Evolutionary conservation across 2,797 vertebrate genomes (phyloP), one percentile per base, ranked within the genome.

Genomic region (Mormyrops boulengeri): DNA sequence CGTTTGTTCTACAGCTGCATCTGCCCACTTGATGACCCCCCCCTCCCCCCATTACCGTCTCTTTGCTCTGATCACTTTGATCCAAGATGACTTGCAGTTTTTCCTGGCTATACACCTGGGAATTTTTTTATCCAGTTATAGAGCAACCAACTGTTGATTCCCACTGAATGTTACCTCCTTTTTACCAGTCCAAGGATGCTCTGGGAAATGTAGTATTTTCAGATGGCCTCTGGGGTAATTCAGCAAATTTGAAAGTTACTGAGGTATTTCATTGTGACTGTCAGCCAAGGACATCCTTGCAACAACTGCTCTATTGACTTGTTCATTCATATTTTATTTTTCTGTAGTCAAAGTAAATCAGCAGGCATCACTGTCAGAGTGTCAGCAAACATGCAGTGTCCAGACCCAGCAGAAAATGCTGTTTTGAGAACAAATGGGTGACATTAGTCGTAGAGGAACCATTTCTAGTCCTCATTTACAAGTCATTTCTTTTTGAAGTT

Each of bases 311-410:
- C 17, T 17, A 44, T 44, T 77, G 73, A 88, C 60, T 50, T 30
- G 7, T 88, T 88, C 22, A 60, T 87, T 55, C 22, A 30, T 87
- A 87, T 60, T 87, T 57, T 19, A 38, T 60, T 87, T 87, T 57
- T 3, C 53, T 57, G 12, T 55, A 57, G 14, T 38, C 85, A 19
- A 57, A 87, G 52, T 26, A 41, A 17, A 87, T 87, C 22, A 87
- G 22, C 26, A 50, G 82, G 22, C 19, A 47, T 47, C n/a, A 26
- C 50, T 52, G 49, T 53, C 84, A 85, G n/a, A 53, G 50, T 14
- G 8, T 11, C 50, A 2, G 14, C 84, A 30, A 85, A 85, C 22
- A 53, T 41, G 17, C 73, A 9, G 26, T 85, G 47, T 17, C 17
- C 49, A 30, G 6, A 14, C 49, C 11, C 11, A 14, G 26, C 38